phyloP scores from a whole-genome alignment of 2,888 invertebrate species.

The Mayetiola destructor region DNA sequence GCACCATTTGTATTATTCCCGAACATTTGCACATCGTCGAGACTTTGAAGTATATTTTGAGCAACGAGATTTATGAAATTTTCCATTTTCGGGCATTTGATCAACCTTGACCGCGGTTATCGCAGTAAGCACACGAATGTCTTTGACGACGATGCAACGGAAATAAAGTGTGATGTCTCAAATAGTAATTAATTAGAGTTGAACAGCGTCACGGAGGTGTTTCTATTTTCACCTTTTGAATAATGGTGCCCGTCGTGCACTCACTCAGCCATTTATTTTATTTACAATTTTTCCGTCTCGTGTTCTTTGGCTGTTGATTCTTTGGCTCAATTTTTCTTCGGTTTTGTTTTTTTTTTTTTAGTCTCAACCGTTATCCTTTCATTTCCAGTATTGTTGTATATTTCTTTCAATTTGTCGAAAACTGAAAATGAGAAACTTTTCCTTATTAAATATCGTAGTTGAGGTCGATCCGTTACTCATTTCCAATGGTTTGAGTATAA shows the following conservation, averaged over 20 bases:
- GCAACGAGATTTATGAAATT: not conserved
- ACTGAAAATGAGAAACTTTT: not conserved
- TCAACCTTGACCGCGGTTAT: conserved; percentile 12
- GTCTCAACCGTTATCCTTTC: not conserved
- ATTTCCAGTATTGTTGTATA: not conserved
- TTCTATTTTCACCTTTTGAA: too few species aligned
- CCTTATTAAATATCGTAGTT: too few species aligned
- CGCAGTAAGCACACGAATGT: not conserved
- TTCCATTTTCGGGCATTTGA: not conserved
- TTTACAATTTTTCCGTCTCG: not conserved
- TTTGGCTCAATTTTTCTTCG: not conserved
- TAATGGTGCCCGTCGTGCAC: too few species aligned
- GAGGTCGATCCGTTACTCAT: too few species aligned
- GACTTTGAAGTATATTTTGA: too few species aligned
- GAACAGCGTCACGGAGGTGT: too few species aligned
- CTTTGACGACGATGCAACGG: not conserved
- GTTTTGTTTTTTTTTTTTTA: not conserved
- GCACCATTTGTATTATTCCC: too few species aligned
- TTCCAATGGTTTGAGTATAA: not conserved
- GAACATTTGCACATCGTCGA: too few species aligned
- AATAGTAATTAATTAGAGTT: conserved; percentile 10
- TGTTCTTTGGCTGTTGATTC: not conserved
- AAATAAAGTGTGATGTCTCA: conserved; percentile 3
- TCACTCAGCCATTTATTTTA: not conserved
- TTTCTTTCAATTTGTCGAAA: too few species aligned